Conservation (phyloP, 2,797 vertebrate genomes). For the Hoplostethus atlanticus region DNA sequence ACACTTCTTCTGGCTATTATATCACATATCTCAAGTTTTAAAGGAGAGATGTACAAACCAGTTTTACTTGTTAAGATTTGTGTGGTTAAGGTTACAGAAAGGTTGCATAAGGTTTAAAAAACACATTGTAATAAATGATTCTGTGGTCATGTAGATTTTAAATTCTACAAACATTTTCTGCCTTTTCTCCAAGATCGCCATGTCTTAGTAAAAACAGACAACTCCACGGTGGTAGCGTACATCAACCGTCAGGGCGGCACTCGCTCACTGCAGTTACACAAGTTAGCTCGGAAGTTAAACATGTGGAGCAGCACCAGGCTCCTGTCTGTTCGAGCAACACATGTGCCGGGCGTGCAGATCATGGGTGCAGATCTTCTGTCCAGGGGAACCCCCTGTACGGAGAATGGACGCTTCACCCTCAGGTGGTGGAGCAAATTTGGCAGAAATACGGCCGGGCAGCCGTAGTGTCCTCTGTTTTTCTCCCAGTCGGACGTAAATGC, state of each 20-base stretch:
- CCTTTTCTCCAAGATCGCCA: background rate
- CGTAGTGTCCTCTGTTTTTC: slow-evolving; percentile 25
- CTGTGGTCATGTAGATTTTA: no score
- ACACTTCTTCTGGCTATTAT: no score
- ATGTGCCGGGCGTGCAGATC: slow-evolving; percentile 8
- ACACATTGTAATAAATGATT: no score
- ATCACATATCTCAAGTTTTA: no score
- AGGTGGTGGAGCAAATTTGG: slow-evolving; percentile 9
- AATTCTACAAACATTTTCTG: slow-evolving; percentile 2
- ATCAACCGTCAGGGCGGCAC: no score
- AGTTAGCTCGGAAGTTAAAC: background rate
- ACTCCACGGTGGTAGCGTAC: no score
- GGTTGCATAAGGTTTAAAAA: no score
- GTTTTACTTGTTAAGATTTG: no score
- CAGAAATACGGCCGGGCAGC: background rate
- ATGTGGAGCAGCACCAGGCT: background rate
- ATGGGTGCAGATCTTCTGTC: slow-evolving; percentile 5
- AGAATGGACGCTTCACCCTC: slow-evolving; percentile 14
- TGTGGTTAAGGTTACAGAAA: no score
- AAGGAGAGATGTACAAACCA: no score
- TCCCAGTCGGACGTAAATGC: background rate
- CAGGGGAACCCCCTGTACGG: background rate
- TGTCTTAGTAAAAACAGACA: background rate
- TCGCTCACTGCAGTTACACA: no score
- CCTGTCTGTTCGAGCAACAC: background rate